Evolutionary conservation across 2,888 invertebrate species (phyloP).

Genomic region (Morpho helenor): DNA sequence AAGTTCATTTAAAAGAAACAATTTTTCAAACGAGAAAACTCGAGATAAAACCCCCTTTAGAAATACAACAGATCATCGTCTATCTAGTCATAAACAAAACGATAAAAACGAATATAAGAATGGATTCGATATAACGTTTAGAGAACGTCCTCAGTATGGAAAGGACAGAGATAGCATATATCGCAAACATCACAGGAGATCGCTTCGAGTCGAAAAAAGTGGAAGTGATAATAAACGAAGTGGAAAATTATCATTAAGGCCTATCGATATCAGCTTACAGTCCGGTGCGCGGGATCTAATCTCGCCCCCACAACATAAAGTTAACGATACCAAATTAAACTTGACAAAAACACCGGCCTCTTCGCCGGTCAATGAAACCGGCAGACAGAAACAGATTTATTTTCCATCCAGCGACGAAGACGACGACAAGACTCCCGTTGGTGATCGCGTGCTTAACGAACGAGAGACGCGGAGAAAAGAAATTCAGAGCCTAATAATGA

Average conservation of each 20-base stretch:
- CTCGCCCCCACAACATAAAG: conserved; percentile 65
- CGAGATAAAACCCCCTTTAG: conserved; percentile 83
- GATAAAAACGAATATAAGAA: conserved; percentile 60
- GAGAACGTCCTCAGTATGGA: conserved; percentile 52
- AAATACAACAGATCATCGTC: conserved; percentile 65
- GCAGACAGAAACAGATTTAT: conserved; percentile 69
- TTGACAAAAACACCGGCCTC: conserved; percentile 56
- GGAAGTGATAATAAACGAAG: conserved; percentile 72
- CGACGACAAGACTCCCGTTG: conserved; percentile 70
- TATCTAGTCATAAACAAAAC: conserved; percentile 58
- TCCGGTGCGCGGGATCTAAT: conserved; percentile 71
- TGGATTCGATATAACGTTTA: conserved; percentile 52
- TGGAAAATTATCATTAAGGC: conserved; percentile 72
- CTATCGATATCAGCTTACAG: conserved; percentile 75
- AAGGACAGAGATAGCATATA: conserved; percentile 75
- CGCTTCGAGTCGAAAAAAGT: conserved; percentile 81
- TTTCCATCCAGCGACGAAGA: conserved; percentile 74
- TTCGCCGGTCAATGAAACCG: conserved; percentile 57
- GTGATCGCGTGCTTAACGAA: conserved; percentile 81
- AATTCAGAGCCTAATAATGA: conserved; percentile 89
- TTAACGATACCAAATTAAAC: conserved; percentile 52
- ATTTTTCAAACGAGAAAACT: conserved; percentile 79
- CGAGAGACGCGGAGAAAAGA: conserved; percentile 90
- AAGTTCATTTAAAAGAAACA: conserved; percentile 72
- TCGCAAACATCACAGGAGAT: conserved; percentile 74